phyloP scores from a whole-genome alignment of 2,113 vertebrate genomes.

The Capreolus pygargus region DNA sequence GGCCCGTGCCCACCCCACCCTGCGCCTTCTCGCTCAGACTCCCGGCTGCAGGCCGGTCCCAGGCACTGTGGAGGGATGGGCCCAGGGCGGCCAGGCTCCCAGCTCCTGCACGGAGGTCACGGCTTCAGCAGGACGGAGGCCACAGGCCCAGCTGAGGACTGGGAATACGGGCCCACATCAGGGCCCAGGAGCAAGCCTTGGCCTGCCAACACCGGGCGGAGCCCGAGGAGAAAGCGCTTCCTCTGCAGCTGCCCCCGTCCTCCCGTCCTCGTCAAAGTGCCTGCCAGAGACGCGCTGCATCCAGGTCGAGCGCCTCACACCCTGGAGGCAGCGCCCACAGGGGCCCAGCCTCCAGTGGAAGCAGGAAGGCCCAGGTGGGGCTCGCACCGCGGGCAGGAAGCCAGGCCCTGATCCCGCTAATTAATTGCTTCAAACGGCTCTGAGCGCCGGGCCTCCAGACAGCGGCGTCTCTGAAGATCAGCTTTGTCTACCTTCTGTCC shows the following conservation, averaged over 20 bases:
- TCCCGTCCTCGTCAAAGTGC: not conserved
- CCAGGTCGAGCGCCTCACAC: not conserved
- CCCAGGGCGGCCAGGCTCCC: not conserved
- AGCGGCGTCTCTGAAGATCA: constrained; percentile 27
- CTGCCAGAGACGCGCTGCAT: accelerated
- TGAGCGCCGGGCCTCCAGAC: constrained; percentile 16
- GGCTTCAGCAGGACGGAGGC: not conserved
- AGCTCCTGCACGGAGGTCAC: not conserved
- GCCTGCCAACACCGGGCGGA: accelerated
- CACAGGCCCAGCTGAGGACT: not conserved
- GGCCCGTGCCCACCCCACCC: not conserved
- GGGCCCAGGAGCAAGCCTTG: not conserved
- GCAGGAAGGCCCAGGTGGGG: not conserved
- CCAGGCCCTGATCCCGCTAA: constrained; percentile 19
- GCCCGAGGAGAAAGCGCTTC: not conserved
- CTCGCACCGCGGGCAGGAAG: not conserved
- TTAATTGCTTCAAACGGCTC: not conserved
- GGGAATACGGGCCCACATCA: not conserved
- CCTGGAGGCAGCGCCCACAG: not conserved
- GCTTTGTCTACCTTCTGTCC: constrained; percentile 48
- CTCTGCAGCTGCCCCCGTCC: accelerated
- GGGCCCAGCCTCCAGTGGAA: not conserved
- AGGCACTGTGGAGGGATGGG: not conserved
- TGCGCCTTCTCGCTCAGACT: not conserved
- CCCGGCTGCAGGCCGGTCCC: not conserved